phyloP scores from a whole-genome alignment of 2,113 vertebrate genomes.

The Heterochromis multidens region DNA sequence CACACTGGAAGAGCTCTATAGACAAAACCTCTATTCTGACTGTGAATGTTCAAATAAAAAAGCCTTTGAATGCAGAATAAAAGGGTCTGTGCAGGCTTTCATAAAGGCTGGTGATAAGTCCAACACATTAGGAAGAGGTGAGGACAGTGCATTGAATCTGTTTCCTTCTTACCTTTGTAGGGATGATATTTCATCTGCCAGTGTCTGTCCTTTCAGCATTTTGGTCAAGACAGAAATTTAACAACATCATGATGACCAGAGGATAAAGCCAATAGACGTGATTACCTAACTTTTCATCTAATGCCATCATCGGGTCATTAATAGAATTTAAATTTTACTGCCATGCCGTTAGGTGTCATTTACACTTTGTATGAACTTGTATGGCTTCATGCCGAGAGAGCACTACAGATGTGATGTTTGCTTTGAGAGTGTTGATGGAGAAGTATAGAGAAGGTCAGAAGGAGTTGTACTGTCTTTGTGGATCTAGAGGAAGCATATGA shows the following conservation, averaged over 20 bases:
- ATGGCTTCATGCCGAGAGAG: no score
- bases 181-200: neutral
- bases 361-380: neutral
- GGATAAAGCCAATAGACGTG: neutral
- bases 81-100: slow-evolving; percentile 15
- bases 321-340: neutral
- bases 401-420: no score
- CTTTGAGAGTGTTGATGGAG: no score
- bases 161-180: neutral
- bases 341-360: neutral
- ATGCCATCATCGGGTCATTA: neutral
- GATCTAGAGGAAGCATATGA: no score
- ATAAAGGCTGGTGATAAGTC: neutral
- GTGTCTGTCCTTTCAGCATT: neutral
- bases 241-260: neutral
- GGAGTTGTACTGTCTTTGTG: no score
- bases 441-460: no score
- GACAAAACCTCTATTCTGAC: slow-evolving; percentile 13
- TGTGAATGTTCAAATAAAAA: slow-evolving; percentile 30
- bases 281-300: neutral
- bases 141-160: neutral
- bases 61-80: slow-evolving; percentile 20
- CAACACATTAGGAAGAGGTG: neutral
- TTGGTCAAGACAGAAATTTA: neutral
- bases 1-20: slow-evolving; percentile 5